Base-by-base conservation (phyloP, 2,797 vertebrate species). In the Lagorchestes hirsutus region DNA sequence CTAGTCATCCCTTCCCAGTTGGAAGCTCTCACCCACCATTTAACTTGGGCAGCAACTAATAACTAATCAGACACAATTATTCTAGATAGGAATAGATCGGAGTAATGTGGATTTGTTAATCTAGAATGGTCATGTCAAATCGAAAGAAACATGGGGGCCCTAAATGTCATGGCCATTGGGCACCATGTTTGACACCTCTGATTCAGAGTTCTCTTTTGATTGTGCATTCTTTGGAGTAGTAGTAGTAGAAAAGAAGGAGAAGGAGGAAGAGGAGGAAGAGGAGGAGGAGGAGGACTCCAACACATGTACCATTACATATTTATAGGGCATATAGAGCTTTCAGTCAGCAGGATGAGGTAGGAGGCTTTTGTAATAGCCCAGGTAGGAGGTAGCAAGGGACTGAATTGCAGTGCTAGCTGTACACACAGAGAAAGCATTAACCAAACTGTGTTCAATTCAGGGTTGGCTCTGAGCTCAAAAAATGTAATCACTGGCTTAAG, bases 401-500 rank as follows among this genome's bases (percentile, higher is more conserved):
- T 18, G 14, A 74, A n/a, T 67, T 94, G 16, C 18, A 55, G 54
- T 90, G 62, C 14, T 94, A 74, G 50, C 9, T 95, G 91, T 96
- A 14, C 55, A 58, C 94, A 82, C 90, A 14, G 54, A 96, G 87
- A 92, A 1, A 55, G 4, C 1, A 57, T 93, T 90, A 22, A 95
- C 59, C 54, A 54, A 58, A 58, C 24, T 82, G 29, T 90, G 87
- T 67, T 11, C 8, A 87, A 0, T 82, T 90, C 12, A 29, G 24
- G 90, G 56, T 95, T 96, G 95, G 90, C 55, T 54, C 40, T 29
- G 46, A 87, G 91, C 96, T 93, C 56, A 94, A 40, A 96, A 62
- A 93, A 93, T 56, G 22, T 94, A 90, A 94, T 95, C 90, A 96
- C 92, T 54, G 67, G 58, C 95, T 95, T 95, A 93, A 93, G 46